phyloP scores from a whole-genome alignment of 2,888 invertebrate genomes.

The Pachliopta kotzebuea region DNA sequence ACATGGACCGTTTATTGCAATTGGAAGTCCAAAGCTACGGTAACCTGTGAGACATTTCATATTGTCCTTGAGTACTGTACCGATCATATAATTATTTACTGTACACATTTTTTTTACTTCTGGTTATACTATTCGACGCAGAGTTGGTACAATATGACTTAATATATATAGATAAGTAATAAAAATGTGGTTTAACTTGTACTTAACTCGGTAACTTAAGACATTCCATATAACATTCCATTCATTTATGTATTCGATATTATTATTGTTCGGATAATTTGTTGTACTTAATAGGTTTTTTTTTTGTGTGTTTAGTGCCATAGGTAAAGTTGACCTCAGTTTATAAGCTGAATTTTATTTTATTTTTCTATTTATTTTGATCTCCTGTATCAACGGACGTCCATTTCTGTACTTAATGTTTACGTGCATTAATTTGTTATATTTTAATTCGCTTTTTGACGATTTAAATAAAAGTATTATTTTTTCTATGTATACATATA shows the following conservation, averaged over 20 bases:
- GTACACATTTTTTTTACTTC: too few species aligned
- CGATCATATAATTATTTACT: too few species aligned
- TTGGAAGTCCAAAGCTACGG: too few species aligned
- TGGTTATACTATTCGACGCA: too few species aligned
- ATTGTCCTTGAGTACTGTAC: too few species aligned
- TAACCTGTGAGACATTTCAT: too few species aligned
- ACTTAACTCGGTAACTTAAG: too few species aligned
- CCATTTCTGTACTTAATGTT: conserved; percentile 43
- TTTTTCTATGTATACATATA: conserved; percentile 1
- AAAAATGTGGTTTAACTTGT: too few species aligned
- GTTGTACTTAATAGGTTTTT: conserved; percentile 26
- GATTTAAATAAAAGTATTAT: conserved; percentile 27
- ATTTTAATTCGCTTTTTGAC: conserved; percentile 27
- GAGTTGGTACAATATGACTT: too few species aligned
- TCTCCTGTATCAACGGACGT: conserved; percentile 48
- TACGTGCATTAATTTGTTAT: conserved; percentile 27
- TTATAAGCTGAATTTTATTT: neutral
- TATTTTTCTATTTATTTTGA: conserved; percentile 38
- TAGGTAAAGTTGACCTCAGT: conserved; percentile 46
- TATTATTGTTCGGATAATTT: conserved; percentile 35
- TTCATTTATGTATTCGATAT: conserved; percentile 33
- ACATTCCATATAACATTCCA: conserved; percentile 40
- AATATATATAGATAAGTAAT: too few species aligned
- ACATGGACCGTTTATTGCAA: too few species aligned
- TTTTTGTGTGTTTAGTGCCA: conserved; percentile 59